Percentiles rank a stretch among this genome's conserved stretches.
Conservation (phyloP, 2,113 vertebrate species). For the Melanerpes aurifrons region DNA sequence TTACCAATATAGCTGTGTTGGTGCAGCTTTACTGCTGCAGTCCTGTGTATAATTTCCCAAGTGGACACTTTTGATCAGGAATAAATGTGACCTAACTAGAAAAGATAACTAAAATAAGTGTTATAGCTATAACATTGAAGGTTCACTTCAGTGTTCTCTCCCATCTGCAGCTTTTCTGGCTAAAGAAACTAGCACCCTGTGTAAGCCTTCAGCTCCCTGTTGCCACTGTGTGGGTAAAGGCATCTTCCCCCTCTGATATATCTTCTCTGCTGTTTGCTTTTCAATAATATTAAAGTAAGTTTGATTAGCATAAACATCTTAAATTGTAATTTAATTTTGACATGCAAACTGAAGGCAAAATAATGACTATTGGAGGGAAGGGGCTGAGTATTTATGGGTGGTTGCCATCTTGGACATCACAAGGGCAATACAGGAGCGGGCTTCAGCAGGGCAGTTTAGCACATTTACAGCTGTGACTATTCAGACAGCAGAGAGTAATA, state of each 20-base stretch:
- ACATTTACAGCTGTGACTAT: accelerated
- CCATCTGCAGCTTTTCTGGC: background rate
- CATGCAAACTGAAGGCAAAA: background rate
- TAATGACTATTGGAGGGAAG: background rate
- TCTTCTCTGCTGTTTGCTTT: background rate
- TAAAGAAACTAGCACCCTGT: background rate
- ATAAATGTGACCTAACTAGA: constrained; percentile 28
- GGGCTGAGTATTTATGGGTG: background rate
- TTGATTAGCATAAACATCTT: background rate
- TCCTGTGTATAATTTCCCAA: constrained; percentile 23
- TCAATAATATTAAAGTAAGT: background rate
- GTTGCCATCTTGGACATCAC: background rate
- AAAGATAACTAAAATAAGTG: background rate
- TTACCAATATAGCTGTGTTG: background rate
- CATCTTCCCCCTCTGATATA: background rate
- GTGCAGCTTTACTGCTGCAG: background rate
- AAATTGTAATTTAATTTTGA: background rate
- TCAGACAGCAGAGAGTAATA: background rate
- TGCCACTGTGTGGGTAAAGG: background rate
- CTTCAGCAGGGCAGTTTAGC: background rate
- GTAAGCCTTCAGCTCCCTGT: background rate
- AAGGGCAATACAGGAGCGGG: background rate
- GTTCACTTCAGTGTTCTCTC: background rate
- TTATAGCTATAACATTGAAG: background rate
- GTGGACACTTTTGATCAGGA: constrained; percentile 46